Conservation (phyloP, 1,140 invertebrate species). For the Geopemphigus sp. region DNA sequence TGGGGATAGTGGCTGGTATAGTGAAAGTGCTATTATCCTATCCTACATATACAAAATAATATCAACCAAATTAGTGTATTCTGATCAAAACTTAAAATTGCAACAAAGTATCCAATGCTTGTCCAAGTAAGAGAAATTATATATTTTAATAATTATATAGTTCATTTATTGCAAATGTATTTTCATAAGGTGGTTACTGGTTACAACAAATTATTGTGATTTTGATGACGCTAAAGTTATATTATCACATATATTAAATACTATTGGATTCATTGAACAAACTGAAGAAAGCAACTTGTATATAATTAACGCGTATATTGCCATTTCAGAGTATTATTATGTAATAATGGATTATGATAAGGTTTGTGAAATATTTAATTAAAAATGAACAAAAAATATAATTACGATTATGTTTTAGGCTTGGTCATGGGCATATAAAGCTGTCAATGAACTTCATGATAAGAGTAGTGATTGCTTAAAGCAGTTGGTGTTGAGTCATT, state of each 20-base stretch:
- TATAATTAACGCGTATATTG: slow-evolving; percentile 12
- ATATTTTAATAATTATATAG: not conserved
- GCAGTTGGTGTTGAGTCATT: not conserved
- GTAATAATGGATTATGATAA: slow-evolving; percentile 9
- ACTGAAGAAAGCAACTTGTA: not conserved
- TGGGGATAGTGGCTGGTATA: slow-evolving; percentile 81
- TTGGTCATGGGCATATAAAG: slow-evolving; percentile 19
- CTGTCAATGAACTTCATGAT: slow-evolving; percentile 3
- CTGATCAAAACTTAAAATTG: slow-evolving; percentile 58
- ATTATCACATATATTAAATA: not conserved
- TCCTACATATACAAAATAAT: slow-evolving; percentile 64
- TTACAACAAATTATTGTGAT: slow-evolving; percentile 70
- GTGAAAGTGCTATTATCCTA: slow-evolving; percentile 69
- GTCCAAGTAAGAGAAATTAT: slow-evolving; percentile 44
- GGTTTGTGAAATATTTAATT: not conserved
- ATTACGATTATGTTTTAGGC: not conserved
- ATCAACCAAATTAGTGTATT: slow-evolving; percentile 58
- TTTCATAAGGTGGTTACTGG: slow-evolving; percentile 50
- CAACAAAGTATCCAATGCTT: slow-evolving; percentile 74
- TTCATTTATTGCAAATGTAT: slow-evolving; percentile 35
- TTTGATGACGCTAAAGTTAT: slow-evolving; percentile 58
- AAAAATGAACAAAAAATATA: not conserved
- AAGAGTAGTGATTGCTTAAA: not conserved
- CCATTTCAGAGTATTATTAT: slow-evolving; percentile 22
- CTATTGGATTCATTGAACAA: not conserved